A percentile compares a stretch with the other conserved stretches of the same genome.
Evolutionary conservation across 35 echinoderm and acorn worm species (phyloP).

Genomic region (Ophioderma brevispina): DNA sequence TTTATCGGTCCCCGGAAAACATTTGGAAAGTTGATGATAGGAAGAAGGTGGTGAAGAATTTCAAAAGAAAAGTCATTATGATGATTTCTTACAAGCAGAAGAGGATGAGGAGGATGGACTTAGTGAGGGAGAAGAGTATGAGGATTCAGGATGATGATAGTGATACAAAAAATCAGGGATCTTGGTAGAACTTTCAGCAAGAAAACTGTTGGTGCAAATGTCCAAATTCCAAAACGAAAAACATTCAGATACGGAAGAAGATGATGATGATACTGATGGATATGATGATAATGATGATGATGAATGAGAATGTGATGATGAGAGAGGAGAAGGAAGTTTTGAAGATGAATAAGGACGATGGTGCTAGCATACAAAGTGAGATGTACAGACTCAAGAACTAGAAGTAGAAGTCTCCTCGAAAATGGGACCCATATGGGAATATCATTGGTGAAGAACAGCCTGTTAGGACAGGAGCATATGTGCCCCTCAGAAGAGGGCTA

Average conservation of each 20-base stretch:
- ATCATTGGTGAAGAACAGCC: constrained; percentile 24
- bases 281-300: constrained; percentile 27
- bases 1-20: too few relatives aligned
- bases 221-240: too few relatives aligned
- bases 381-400: too few relatives aligned
- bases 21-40: too few relatives aligned
- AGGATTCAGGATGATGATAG: constrained; percentile 20
- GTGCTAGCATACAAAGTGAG: too few relatives aligned
- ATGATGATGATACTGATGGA: not conserved
- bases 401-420: not conserved
- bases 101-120: constrained; percentile 1
- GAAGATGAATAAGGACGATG: too few relatives aligned
- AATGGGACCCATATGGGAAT: constrained; percentile 87
- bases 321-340: too few relatives aligned
- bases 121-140: constrained; percentile 25
- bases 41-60: constrained; percentile 21
- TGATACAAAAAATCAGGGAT: not conserved
- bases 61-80: too few relatives aligned
- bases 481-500: constrained; percentile 93
- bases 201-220: not conserved
- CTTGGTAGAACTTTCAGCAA: not conserved
- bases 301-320: not conserved
- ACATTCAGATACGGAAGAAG: not conserved
- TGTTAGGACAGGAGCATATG: constrained; percentile 41
- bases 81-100: too few relatives aligned